These are phyloP conservation scores for Mercenaria mercenaria DNA, from an alignment of 1,140 invertebrate genomes.

Conservation along the genomic window DNA sequence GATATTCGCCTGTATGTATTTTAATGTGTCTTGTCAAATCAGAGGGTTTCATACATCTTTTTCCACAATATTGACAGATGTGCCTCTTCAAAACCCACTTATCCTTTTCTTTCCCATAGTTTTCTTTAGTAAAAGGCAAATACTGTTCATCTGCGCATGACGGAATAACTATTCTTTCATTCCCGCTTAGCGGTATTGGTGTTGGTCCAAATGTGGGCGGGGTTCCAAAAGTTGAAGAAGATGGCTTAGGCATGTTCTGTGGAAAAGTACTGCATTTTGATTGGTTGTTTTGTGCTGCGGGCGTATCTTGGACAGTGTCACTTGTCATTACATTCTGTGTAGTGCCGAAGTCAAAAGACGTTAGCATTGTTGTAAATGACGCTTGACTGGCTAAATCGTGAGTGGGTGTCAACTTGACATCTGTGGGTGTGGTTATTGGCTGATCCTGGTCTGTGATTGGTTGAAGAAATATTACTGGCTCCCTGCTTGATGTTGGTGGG, in stretches of 20 bases:
- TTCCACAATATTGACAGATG: constrained; percentile 59
- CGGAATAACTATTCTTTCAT: constrained; percentile 41
- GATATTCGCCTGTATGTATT: constrained; percentile 47
- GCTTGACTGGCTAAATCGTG: constrained; percentile 12
- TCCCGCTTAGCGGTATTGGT: constrained; percentile 14
- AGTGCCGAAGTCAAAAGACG: constrained; percentile 16
- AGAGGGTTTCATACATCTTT: constrained; percentile 54
- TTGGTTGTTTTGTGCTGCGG: background rate
- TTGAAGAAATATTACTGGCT: constrained; percentile 40
- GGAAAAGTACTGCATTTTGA: background rate
- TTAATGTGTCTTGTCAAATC: constrained; percentile 41
- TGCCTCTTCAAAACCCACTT: constrained; percentile 54
- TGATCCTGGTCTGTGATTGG: constrained; percentile 9
- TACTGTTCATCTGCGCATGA: constrained; percentile 38
- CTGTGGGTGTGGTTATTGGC: background rate
- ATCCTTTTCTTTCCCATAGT: constrained; percentile 62
- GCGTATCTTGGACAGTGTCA: background rate
- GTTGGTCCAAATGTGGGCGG: background rate
- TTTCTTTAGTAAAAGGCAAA: constrained; percentile 57
- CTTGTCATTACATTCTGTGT: background rate
- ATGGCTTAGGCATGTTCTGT: background rate
- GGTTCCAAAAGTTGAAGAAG: background rate
- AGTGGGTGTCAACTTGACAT: background rate
- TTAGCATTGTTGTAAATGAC: constrained; percentile 28
- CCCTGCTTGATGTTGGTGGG: constrained; percentile 9